Percentiles rank a stretch among this genome's conserved stretches.
These are phyloP conservation scores for Pionites leucogaster DNA, from an alignment of 2,113 vertebrate species.

Conservation along the genomic window DNA sequence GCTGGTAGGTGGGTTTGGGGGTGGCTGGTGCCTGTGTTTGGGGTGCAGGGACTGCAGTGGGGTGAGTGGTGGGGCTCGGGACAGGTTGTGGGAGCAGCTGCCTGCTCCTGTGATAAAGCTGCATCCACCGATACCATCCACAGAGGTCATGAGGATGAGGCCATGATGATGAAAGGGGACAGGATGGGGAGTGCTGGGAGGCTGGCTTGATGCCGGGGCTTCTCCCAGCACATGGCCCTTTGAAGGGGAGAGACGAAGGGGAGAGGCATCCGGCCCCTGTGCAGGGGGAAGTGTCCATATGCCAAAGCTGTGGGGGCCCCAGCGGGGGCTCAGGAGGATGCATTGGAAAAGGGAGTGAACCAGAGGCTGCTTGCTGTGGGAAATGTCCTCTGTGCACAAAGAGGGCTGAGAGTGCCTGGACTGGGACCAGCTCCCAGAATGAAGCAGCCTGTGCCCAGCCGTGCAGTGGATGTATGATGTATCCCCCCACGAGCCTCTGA, in stretches of 20 bases:
- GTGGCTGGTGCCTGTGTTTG: background rate
- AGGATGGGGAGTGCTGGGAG: background rate
- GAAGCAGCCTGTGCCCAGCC: accelerated
- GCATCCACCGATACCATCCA: accelerated
- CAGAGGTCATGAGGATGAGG: background rate
- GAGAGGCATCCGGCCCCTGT: background rate
- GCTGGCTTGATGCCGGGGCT: background rate
- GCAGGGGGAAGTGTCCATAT: background rate
- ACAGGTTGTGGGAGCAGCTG: background rate
- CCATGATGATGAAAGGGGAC: background rate
- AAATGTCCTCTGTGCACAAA: background rate
- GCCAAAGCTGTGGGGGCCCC: background rate
- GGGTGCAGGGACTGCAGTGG: background rate
- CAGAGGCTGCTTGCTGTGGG: background rate
- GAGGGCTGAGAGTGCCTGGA: background rate
- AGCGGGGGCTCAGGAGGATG: background rate
- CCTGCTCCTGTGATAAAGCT: background rate
- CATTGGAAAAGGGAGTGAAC: background rate
- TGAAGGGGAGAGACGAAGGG: background rate
- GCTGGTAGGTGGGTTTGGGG: background rate
- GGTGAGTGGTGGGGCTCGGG: background rate
- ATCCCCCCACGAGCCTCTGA: background rate
- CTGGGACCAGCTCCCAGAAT: background rate
- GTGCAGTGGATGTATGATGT: background rate
- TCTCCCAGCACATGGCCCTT: background rate